Conservation (phyloP, 2,113 vertebrate species). For the Cranoglanis bouderius region DNA sequence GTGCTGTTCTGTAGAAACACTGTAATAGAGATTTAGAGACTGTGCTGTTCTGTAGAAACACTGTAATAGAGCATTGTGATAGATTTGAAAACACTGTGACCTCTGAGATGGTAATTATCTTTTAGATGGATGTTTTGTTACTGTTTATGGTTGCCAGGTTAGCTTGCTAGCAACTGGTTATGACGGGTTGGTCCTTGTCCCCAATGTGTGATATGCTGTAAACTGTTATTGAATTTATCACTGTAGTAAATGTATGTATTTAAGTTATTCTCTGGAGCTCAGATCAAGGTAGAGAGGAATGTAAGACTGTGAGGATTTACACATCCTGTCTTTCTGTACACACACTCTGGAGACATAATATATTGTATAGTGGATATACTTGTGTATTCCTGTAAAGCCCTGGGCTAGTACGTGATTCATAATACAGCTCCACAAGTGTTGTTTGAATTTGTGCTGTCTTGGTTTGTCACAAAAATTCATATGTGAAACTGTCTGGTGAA, state of each 20-base stretch:
- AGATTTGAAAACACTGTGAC: not conserved
- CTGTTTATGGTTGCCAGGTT: not conserved
- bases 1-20: not conserved
- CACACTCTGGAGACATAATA: conserved; percentile 74
- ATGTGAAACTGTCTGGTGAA: too few species aligned
- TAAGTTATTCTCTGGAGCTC: conserved; percentile 50
- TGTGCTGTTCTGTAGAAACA: not conserved
- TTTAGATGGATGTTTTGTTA: not conserved
- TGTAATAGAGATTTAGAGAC: not conserved
- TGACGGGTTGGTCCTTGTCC: not conserved
- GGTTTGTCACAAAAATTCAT: not conserved
- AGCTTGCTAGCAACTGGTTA: not conserved
- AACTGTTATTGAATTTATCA: conserved; percentile 24
- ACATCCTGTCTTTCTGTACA: conserved; percentile 69
- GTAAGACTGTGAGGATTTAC: conserved; percentile 68
- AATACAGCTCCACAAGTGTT: not conserved
- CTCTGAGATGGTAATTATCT: not conserved
- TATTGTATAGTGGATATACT: conserved; percentile 64
- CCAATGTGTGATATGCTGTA: not conserved
- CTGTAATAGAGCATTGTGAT: not conserved
- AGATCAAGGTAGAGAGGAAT: conserved; percentile 60
- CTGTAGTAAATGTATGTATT: not conserved
- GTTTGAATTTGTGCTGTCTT: conserved; percentile 18
- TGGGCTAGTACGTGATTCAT: conserved; percentile 47
- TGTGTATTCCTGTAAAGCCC: conserved; percentile 51